These are phyloP conservation scores for Drosophila burlai DNA, from an alignment of 1,140 invertebrate genomes.

Conservation along the genomic window DNA sequence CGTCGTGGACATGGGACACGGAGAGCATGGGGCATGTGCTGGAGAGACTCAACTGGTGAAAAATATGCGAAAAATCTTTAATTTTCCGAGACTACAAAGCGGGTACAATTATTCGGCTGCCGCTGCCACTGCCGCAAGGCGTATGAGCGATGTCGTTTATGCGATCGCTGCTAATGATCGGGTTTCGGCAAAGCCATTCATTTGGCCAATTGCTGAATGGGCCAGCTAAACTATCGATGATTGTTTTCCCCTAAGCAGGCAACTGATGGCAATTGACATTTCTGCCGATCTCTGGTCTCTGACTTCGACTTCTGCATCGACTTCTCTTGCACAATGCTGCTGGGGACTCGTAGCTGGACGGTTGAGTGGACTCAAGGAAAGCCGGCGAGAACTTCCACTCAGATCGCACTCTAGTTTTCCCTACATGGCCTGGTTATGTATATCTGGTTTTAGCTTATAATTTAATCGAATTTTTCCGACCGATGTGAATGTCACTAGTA, in stretches of 20 bases:
- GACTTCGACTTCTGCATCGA: constrained; percentile 44
- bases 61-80: constrained; percentile 83
- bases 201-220: constrained; percentile 52
- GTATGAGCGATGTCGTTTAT: constrained; percentile 72
- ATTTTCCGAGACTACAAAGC: constrained; percentile 70
- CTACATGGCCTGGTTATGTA: constrained; percentile 38
- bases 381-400: constrained; percentile 1
- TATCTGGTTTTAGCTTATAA: constrained; percentile 50
- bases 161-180: constrained; percentile 66
- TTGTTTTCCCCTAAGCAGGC: constrained; percentile 55
- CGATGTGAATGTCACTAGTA: constrained; percentile 57
- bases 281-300: constrained; percentile 23
- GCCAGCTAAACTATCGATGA: constrained; percentile 41
- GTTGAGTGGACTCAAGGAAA: constrained; percentile 18
- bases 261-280: constrained; percentile 41
- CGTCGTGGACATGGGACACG: constrained; percentile 60
- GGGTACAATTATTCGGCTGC: constrained; percentile 56
- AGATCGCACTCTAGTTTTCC: constrained; percentile 41
- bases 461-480: constrained; percentile 49
- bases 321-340: constrained; percentile 46
- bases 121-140: constrained; percentile 54
- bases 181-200: constrained; percentile 52
- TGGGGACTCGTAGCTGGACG: constrained; percentile 7
- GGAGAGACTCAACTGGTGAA: constrained; percentile 18
- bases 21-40: constrained; percentile 62